Percentiles rank a stretch among this genome's conserved stretches.
Conservation (phyloP, 2,113 vertebrate species). For the Equus przewalskii region DNA sequence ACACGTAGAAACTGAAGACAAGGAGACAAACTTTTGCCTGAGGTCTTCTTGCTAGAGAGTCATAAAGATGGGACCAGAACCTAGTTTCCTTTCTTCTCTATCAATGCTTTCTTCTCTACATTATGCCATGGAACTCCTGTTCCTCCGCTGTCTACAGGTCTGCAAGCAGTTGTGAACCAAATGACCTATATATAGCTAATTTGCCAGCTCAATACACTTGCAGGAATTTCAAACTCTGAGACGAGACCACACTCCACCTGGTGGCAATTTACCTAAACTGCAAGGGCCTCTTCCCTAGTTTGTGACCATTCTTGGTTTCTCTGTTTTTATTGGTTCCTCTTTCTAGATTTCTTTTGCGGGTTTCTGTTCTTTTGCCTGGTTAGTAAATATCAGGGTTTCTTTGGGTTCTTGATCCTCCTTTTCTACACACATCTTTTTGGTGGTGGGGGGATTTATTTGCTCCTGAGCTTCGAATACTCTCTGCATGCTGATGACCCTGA, state of each 20-base stretch:
- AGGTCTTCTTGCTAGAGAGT: background rate
- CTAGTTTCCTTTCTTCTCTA: background rate
- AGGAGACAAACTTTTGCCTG: background rate
- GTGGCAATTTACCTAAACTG: constrained; percentile 75
- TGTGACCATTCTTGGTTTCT: background rate
- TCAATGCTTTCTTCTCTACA: background rate
- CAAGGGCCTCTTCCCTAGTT: background rate
- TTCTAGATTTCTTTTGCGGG: background rate
- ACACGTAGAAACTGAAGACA: background rate
- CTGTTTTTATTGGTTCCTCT: background rate
- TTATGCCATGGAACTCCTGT: background rate
- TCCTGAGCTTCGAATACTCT: background rate
- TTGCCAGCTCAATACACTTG: background rate
- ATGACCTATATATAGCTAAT: background rate
- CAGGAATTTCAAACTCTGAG: background rate
- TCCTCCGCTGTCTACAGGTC: background rate
- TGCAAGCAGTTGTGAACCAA: background rate
- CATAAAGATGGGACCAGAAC: background rate
- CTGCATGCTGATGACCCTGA: background rate
- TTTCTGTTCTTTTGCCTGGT: background rate
- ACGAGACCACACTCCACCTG: constrained; percentile 58
- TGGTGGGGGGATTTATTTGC: background rate
- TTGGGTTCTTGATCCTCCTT: background rate
- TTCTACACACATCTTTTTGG: background rate
- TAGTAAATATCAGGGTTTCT: background rate